These are phyloP conservation scores for Globodera rostochiensis DNA, from an alignment of 1,140 invertebrate genomes.

Conservation along the genomic window DNA sequence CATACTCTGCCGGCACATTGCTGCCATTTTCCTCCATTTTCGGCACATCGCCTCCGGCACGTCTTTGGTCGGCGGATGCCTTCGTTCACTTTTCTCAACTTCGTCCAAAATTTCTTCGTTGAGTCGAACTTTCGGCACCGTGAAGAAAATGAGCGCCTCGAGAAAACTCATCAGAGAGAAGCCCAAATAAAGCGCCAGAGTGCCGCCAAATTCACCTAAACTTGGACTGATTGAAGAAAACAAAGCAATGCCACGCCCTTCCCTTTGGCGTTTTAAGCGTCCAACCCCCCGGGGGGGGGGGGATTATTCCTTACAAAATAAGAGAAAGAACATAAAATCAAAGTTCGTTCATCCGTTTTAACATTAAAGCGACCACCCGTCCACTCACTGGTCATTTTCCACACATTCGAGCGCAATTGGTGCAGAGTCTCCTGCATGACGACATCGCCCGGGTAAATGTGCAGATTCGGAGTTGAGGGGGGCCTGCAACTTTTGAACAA, in stretches of 20 bases:
- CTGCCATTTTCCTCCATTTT: not conserved
- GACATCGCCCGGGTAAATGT: conserved; percentile 16
- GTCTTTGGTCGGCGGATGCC: conserved; percentile 44
- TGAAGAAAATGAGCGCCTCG: conserved; percentile 40
- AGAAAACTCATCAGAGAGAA: conserved; percentile 47
- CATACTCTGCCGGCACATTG: not conserved
- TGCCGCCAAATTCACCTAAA: conserved; percentile 43
- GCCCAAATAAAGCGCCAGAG: conserved; percentile 41
- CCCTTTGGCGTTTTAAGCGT: too few species aligned
- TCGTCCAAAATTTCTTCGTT: conserved; percentile 34
- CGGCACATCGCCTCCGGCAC: not conserved
- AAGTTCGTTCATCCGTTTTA: not conserved
- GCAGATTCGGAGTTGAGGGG: conserved; percentile 16
- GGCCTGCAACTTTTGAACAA: not conserved
- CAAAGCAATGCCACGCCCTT: too few species aligned
- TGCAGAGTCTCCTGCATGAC: conserved; percentile 28
- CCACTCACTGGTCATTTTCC: conserved; percentile 34
- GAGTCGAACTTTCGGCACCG: conserved; percentile 25
- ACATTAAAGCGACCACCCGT: too few species aligned
- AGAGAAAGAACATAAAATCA: not conserved
- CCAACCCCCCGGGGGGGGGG: too few species aligned
- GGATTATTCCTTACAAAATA: too few species aligned
- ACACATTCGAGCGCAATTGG: conserved; percentile 17
- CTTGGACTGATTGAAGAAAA: not conserved
- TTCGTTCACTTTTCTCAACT: conserved; percentile 31